Percentiles rank a stretch among this genome's conserved stretches.
These are phyloP conservation scores for Brachyalestes nurse DNA, from an alignment of 2,797 vertebrate species.

Conservation along the genomic window DNA sequence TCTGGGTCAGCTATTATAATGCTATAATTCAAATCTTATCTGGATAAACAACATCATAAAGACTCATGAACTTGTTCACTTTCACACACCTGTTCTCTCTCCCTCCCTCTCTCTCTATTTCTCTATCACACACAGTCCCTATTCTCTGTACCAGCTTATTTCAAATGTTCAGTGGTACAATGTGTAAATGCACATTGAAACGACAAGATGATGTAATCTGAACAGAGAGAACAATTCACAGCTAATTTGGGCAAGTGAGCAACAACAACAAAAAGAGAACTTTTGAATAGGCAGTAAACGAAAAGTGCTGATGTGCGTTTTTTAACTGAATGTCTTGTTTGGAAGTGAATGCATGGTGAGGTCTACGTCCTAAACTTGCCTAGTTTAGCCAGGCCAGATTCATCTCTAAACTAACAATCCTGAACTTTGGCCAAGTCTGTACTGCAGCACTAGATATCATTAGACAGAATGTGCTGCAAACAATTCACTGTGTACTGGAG, in stretches of 20 bases:
- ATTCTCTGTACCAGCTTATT: neutral
- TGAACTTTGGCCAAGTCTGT: neutral
- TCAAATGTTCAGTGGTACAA: neutral
- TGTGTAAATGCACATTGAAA: no score
- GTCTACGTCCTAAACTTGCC: neutral
- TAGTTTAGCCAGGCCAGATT: neutral
- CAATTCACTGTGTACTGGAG: neutral
- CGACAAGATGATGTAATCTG: neutral
- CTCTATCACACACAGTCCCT: neutral
- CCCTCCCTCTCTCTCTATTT: neutral
- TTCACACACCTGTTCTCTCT: slow-evolving; percentile 5
- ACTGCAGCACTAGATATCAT: neutral
- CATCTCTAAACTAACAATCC: neutral
- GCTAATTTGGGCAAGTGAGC: no score
- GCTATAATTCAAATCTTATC: slow-evolving; percentile 24
- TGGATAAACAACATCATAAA: slow-evolving; percentile 33
- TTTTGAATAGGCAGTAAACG: neutral
- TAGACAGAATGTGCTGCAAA: neutral
- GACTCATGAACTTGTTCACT: slow-evolving; percentile 11
- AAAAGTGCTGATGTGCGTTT: no score
- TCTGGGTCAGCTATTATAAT: neutral
- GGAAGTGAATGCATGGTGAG: neutral
- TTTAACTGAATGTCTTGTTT: neutral
- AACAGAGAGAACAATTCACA: neutral
- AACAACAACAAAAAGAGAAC: neutral